Percentiles rank a stretch among this genome's conserved stretches.
Conservation (phyloP, 2,888 invertebrate genomes). For the Chaetogeoica ovagalla region DNA sequence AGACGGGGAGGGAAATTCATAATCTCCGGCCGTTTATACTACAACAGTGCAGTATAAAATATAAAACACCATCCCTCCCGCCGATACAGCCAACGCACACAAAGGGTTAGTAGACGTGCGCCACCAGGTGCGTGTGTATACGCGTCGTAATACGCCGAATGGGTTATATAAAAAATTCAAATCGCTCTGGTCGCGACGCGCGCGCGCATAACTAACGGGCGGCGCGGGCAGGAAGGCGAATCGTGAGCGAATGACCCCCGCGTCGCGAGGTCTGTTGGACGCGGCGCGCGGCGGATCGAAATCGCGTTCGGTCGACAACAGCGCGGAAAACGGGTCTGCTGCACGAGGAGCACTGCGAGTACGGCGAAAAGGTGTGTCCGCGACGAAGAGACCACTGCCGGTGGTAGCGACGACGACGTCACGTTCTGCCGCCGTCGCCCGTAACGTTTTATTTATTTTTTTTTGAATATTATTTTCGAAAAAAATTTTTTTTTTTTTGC, state of each 20-base stretch:
- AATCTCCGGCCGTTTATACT: no score
- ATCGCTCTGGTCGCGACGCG: background rate
- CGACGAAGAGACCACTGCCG: constrained; percentile 19
- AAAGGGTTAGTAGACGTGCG: no score
- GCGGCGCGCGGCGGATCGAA: constrained; percentile 4
- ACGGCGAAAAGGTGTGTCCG: constrained; percentile 41
- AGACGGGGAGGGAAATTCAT: no score
- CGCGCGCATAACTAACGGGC: no score
- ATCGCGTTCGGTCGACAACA: background rate
- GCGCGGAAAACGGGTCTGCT: background rate
- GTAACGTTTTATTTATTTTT: no score
- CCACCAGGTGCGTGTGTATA: background rate
- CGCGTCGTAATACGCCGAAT: background rate
- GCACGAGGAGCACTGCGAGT: background rate
- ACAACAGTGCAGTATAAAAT: no score
- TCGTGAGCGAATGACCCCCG: background rate
- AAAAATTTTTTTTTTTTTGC: no score
- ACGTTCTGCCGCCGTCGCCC: no score
- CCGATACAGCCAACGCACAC: no score
- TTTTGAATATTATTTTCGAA: no score
- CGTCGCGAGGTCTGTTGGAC: background rate
- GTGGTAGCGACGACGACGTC: background rate
- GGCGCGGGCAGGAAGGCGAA: no score
- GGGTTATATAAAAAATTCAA: constrained; percentile 42
- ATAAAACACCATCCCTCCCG: no score